Evolutionary conservation across 2,888 invertebrate genomes (phyloP).

Genomic region (Glaucopsyche alexis): DNA sequence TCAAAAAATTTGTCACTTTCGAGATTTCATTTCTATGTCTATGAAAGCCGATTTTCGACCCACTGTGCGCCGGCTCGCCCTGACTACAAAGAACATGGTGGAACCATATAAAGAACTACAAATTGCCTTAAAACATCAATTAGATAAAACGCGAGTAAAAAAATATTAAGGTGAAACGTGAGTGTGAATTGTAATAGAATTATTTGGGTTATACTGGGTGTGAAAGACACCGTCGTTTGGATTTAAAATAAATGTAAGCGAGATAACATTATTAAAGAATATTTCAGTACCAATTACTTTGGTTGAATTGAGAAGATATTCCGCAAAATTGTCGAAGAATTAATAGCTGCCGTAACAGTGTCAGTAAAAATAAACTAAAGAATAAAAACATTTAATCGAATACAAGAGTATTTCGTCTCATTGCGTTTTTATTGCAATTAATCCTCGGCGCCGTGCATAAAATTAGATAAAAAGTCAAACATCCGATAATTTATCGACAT

Average conservation of each 20-base stretch:
- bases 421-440: constrained; percentile 5
- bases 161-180: background rate
- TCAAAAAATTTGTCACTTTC: too few species aligned
- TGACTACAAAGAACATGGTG: constrained; percentile 42
- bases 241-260: background rate
- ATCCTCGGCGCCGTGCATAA: background rate
- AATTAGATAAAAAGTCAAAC: constrained; percentile 25
- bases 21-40: too few species aligned
- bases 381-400: background rate
- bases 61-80: constrained; percentile 45
- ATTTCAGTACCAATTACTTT: background rate
- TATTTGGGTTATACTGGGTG: background rate
- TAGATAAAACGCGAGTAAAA: background rate
- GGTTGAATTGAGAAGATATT: background rate
- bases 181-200: background rate
- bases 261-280: background rate
- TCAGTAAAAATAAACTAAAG: constrained; percentile 2
- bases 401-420: background rate
- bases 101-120: background rate
- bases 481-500: constrained; percentile 23
- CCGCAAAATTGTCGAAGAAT: background rate
- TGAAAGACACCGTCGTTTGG: background rate
- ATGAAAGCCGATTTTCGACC: too few species aligned
- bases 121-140: background rate
- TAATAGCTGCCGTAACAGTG: background rate